Base-by-base conservation (phyloP, 2,113 vertebrate species). In the Brachionichthys hirsutus region DNA sequence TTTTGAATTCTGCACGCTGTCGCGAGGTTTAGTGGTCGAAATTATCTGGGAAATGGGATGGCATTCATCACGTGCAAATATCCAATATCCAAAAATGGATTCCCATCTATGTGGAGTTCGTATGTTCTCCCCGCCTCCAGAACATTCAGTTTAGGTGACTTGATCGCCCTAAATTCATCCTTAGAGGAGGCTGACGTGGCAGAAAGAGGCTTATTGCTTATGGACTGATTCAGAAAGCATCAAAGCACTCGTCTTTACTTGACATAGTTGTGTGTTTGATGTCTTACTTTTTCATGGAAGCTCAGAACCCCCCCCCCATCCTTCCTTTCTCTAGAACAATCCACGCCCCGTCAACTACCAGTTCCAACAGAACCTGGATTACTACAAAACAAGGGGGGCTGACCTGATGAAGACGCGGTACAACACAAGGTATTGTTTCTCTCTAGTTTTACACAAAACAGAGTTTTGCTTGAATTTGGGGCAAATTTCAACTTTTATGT, bases 351-450 rank as follows among this genome's bases (percentile, higher is more conserved):
- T 96, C 71, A 95, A 94, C 85, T 95, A 97, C 60, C 96, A 98
- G 47, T 98, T 99, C 74, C 97, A 97, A 62, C 95, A 98, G 86
- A 99, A 97, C 86, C 90, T 99, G 87, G 97, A 98, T 87, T 99
- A 98, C 86, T 98, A 99, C 87, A 98, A 95, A 89, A 95, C 96
- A n/a, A 88, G 95, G 14, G 96, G 96, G 65, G 93, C 95, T 36
- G 96, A 98, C 57, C 87, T 98, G 59, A 92, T 98, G 92, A 97
- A 94, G 87, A 93, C 94, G 34, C 91, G 94, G 97, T 99, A 91
- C 56, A 48, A 40, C 12, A 35, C 8, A 30, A 42, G 16, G 12
- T 15, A 9, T 2, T 12, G 18, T 38, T 52, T 44, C 6, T 20
- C 1, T 3, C 9, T 2, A 9, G 48, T 2, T 62, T 40, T 40